These are phyloP conservation scores for Meloidogyne hapla DNA, from an alignment of 1,140 invertebrate genomes.

Conservation along the genomic window DNA sequence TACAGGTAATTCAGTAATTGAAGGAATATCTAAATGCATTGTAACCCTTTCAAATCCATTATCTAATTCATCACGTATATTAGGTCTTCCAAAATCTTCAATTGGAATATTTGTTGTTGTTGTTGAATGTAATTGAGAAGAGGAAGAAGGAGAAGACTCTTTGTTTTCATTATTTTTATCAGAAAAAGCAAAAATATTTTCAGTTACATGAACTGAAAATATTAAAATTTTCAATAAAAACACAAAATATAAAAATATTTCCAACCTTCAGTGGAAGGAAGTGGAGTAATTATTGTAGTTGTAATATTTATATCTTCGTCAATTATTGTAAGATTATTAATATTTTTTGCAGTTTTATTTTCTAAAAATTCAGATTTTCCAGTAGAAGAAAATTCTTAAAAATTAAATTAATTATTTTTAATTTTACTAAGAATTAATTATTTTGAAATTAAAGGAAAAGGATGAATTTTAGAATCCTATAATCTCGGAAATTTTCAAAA, in stretches of 20 bases:
- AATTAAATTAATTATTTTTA: not conserved
- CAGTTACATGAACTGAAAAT: too few relatives aligned
- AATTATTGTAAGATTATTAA: not conserved
- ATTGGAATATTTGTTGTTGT: not conserved
- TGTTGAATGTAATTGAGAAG: not conserved
- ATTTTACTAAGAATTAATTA: too few relatives aligned
- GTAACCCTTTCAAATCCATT: conserved; percentile 13
- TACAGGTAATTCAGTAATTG: not conserved
- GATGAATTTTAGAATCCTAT: too few relatives aligned
- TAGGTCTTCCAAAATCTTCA: conserved; percentile 6
- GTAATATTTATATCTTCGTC: not conserved
- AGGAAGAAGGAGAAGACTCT: not conserved
- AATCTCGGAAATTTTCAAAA: too few relatives aligned
- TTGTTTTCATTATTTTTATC: too few relatives aligned
- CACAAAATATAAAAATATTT: not conserved
- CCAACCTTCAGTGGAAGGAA: not conserved
- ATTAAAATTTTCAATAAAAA: too few relatives aligned
- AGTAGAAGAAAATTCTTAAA: not conserved
- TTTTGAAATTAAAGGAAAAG: too few relatives aligned
- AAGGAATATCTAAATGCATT: not conserved
- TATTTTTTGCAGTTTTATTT: not conserved
- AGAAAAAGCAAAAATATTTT: too few relatives aligned
- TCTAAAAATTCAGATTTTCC: not conserved
- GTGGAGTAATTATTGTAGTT: not conserved
- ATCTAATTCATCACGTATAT: conserved; percentile 13